phyloP scores from a whole-genome alignment of 2,888 invertebrate genomes.

The Lepidochitona cinerea region DNA sequence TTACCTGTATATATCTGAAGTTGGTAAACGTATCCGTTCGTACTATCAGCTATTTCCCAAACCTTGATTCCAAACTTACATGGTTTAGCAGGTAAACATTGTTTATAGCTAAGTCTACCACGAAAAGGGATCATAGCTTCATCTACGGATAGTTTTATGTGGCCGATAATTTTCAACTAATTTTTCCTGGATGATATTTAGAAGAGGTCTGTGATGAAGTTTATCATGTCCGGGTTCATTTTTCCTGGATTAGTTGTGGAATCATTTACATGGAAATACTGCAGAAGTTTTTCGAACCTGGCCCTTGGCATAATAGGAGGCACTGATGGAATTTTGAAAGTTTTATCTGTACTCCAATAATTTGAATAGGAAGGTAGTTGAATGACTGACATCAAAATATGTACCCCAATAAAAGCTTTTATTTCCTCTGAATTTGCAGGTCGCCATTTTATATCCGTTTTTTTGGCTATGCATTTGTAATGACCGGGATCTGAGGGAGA shows the following conservation, averaged over 20 bases:
- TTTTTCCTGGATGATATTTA: background rate
- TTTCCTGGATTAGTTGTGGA: background rate
- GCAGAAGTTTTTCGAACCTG: background rate
- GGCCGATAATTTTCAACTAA: background rate
- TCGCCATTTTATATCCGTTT: background rate
- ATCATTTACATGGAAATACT: slow-evolving; percentile 4
- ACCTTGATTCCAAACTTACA: slow-evolving; percentile 5
- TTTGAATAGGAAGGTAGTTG: background rate
- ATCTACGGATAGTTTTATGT: background rate
- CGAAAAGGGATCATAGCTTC: background rate
- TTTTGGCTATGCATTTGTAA: too few species aligned
- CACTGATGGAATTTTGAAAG: background rate
- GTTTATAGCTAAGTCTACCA: background rate
- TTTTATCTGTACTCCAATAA: background rate
- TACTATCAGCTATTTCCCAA: slow-evolving; percentile 5
- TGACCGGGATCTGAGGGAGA: too few species aligned
- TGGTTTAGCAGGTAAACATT: slow-evolving; percentile 8
- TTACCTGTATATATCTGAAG: slow-evolving; percentile 2
- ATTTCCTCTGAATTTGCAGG: background rate
- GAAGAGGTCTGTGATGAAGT: slow-evolving; percentile 1
- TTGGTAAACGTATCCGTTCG: background rate
- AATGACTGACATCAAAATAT: background rate
- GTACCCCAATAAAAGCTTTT: background rate
- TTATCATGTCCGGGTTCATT: background rate
- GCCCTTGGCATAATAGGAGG: background rate